Evolutionary conservation across 1,140 invertebrate genomes (phyloP).

Genomic region (Drosophila sechellia): DNA sequence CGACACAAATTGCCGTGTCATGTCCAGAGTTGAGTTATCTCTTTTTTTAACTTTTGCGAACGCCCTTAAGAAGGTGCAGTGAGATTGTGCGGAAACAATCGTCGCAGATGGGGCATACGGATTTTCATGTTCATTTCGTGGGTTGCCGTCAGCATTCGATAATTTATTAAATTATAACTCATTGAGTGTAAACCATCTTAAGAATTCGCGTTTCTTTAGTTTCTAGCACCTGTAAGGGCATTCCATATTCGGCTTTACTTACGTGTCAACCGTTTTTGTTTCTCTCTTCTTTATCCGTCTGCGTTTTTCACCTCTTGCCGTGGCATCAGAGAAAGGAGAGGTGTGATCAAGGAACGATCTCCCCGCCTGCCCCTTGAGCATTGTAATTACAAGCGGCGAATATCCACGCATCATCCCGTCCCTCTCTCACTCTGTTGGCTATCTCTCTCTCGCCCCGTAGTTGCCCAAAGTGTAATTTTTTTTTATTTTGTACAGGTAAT

Average conservation of each 20-base stretch:
- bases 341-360: constrained; percentile 43
- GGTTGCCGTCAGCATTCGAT: neutral
- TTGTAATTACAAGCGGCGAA: constrained; percentile 63
- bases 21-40: constrained; percentile 74
- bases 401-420: constrained; percentile 7
- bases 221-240: neutral
- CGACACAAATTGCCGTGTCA: constrained; percentile 81
- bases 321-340: constrained; percentile 2
- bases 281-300: neutral
- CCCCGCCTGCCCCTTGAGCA: constrained; percentile 1
- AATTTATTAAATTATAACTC: neutral
- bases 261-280: neutral
- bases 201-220: neutral
- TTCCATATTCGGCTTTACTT: neutral
- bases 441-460: neutral
- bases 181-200: no score
- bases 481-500: constrained; percentile 58
- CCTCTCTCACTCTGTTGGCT: no score
- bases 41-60: constrained; percentile 16
- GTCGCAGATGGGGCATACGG: neutral
- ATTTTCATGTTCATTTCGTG: neutral
- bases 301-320: neutral
- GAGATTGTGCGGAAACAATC: neutral
- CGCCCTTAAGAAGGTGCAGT: constrained; percentile 20
- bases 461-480: neutral